These are phyloP conservation scores for Spodoptera picta DNA, from an alignment of 2,888 invertebrate genomes.

Conservation along the genomic window DNA sequence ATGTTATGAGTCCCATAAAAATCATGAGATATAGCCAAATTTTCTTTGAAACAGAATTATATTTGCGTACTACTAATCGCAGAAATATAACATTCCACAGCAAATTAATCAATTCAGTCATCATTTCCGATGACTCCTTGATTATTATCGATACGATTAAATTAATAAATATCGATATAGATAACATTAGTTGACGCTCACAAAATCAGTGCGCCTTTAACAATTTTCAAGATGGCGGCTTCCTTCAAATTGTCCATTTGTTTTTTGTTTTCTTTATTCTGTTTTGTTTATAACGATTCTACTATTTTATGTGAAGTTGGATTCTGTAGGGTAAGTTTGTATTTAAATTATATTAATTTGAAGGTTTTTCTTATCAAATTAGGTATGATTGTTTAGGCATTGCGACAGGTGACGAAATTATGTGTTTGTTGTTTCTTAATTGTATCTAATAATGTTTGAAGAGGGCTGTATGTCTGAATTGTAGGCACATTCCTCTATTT, in stretches of 20 bases:
- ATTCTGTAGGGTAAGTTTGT: slow-evolving; percentile 76
- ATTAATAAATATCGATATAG: slow-evolving; percentile 35
- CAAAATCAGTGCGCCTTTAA: slow-evolving; percentile 65
- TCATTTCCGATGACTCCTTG: slow-evolving; percentile 29
- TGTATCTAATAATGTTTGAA: too few relatives aligned
- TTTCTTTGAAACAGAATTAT: too few relatives aligned
- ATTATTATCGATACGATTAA: slow-evolving; percentile 53
- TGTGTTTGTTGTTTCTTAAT: too few relatives aligned
- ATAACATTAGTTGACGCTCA: slow-evolving; percentile 29
- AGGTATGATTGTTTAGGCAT: too few relatives aligned
- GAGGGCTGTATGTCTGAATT: too few relatives aligned
- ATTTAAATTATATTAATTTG: too few relatives aligned
- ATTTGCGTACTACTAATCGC: too few relatives aligned
- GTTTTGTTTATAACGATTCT: slow-evolving; percentile 44
- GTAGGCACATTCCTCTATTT: too few relatives aligned
- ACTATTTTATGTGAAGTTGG: slow-evolving; percentile 72
- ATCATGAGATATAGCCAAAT: too few relatives aligned
- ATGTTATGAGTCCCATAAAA: too few relatives aligned
- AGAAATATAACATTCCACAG: not conserved
- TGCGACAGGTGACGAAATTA: too few relatives aligned
- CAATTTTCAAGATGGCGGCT: slow-evolving; percentile 72
- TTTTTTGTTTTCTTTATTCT: slow-evolving; percentile 61
- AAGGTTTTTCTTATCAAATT: too few relatives aligned
- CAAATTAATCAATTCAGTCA: slow-evolving; percentile 36
- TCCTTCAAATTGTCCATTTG: slow-evolving; percentile 55